Conservation (phyloP, 2,888 invertebrate genomes). For the Macrophya annulata region DNA sequence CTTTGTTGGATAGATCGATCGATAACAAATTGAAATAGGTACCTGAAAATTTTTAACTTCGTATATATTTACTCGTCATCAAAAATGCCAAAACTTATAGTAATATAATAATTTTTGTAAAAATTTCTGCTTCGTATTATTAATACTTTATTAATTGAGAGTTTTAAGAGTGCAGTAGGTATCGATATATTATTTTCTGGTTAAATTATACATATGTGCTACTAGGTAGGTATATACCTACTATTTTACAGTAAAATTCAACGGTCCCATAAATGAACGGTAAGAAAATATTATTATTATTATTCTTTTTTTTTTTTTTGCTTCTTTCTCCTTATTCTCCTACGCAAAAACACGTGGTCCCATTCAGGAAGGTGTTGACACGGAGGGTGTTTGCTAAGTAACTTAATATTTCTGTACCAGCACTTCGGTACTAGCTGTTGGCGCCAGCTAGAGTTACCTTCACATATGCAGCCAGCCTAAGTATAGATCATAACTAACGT, state of each 20-base stretch:
- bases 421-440: slow-evolving; percentile 67
- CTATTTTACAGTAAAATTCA: slow-evolving; percentile 5
- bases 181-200: no score
- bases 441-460: slow-evolving; percentile 74
- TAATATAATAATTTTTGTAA: not conserved
- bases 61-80: no score
- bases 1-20: not conserved
- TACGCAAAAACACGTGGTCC: slow-evolving; percentile 70
- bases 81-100: no score
- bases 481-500: slow-evolving; percentile 66
- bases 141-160: not conserved
- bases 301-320: not conserved
- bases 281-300: slow-evolving; percentile 26
- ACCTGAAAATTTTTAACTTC: slow-evolving; percentile 2
- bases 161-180: not conserved
- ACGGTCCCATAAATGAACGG: slow-evolving; percentile 13
- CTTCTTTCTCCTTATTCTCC: not conserved
- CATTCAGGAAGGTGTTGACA: slow-evolving; percentile 77
- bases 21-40: not conserved
- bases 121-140: not conserved
- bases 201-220: not conserved
- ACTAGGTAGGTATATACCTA: not conserved
- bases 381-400: slow-evolving; percentile 76
- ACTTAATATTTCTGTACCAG: slow-evolving; percentile 75
- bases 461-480: slow-evolving; percentile 71